phyloP scores from a whole-genome alignment of 2,797 vertebrate genomes.

The Bucorvus abyssinicus region DNA sequence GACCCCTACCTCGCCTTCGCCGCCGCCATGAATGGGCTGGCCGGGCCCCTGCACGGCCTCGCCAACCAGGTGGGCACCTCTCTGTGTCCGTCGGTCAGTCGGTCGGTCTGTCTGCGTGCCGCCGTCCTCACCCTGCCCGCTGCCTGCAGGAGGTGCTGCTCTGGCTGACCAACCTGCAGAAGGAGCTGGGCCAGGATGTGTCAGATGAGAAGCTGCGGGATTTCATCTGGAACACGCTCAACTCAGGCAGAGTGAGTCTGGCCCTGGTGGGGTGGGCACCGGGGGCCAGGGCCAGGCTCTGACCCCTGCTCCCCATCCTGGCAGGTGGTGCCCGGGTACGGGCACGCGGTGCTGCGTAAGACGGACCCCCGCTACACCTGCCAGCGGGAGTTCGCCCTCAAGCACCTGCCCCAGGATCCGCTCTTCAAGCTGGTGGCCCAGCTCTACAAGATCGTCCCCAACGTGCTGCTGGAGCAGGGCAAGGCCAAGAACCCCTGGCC shows the following conservation, averaged over 20 bases:
- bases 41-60: conserved; percentile 93
- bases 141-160: conserved; percentile 89
- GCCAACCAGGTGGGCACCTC: conserved; percentile 89
- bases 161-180: conserved; percentile 94
- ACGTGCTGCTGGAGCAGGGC: conserved; percentile 94
- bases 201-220: conserved; percentile 92
- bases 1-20: conserved; percentile 96
- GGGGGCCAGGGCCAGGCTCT: background rate
- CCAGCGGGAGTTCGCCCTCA: conserved; percentile 94
- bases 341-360: conserved; percentile 94
- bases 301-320: accelerated
- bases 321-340: conserved; percentile 94
- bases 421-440: conserved; percentile 95
- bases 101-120: accelerated
- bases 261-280: accelerated
- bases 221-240: conserved; percentile 98
- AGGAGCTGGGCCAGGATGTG: conserved; percentile 93
- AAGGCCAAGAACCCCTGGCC: conserved; percentile 99
- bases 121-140: background rate
- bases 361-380: conserved; percentile 95
- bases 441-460: conserved; percentile 97
- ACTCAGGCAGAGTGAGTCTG: conserved; percentile 90
- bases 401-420: conserved; percentile 94
- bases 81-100: accelerated
- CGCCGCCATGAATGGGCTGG: conserved; percentile 95